Conservation (phyloP, 2,797 vertebrate species). For the Sarcophilus harrisii region DNA sequence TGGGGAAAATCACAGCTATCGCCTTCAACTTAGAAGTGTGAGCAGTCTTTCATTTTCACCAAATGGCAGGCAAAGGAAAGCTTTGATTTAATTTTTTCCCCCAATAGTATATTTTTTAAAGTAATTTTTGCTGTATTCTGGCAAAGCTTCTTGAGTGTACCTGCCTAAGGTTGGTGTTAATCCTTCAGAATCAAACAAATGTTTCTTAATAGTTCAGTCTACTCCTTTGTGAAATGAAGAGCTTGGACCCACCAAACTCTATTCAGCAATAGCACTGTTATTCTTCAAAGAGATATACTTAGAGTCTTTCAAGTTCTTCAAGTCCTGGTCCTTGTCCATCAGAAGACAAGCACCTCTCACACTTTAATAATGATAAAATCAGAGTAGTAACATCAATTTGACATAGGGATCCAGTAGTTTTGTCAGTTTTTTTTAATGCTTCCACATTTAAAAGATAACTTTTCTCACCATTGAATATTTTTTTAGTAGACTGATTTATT, state of each 20-base stretch:
- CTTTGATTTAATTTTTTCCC: conserved; percentile 25
- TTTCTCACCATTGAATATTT: conserved; percentile 13
- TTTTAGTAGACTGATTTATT: conserved; percentile 42
- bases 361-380: conserved; percentile 25
- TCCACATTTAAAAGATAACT: conserved; percentile 33
- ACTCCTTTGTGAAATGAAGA: not conserved
- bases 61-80: conserved; percentile 24
- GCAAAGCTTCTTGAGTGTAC: not conserved
- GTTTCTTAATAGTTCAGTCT: not conserved
- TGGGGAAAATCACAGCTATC: conserved; percentile 49
- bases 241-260: not conserved
- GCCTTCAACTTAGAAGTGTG: conserved; percentile 49
- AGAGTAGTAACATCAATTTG: not conserved
- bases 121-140: conserved; percentile 34
- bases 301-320: not conserved
- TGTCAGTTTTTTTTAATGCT: not conserved
- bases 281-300: too few relatives aligned
- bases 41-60: conserved; percentile 43
- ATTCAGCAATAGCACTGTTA: not conserved
- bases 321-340: conserved; percentile 26
- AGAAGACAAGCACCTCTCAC: not conserved
- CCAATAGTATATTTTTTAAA: not conserved
- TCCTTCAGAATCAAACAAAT: not conserved
- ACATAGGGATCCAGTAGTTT: not conserved
- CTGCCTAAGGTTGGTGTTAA: too few relatives aligned